Evolutionary conservation across 2,888 invertebrate genomes (phyloP), one percentile per base, ranked within the genome.

Genomic region (Megalurothrips usitatus): DNA sequence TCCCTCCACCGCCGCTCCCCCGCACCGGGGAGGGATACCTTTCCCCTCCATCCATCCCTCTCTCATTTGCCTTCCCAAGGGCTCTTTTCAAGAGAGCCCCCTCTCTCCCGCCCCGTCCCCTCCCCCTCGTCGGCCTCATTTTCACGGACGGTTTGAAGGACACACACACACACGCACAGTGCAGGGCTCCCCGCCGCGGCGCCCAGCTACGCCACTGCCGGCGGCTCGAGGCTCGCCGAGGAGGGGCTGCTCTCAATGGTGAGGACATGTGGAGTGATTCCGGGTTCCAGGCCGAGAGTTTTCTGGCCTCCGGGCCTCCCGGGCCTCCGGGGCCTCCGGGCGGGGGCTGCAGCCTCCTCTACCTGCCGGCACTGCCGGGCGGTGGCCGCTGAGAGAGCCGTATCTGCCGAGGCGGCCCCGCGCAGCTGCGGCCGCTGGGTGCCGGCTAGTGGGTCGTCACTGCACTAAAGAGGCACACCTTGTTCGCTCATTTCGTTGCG

Each of bases 221-320:
- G 68, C 68, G 9, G n/a, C 23, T 19, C 10, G 52, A 52, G 52
- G 52, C 52, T 2, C 52, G 52, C 52, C 12, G 58, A 17, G 19
- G 6, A 6, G 58, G 58, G 19, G 19, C 17, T 19, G 19, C 17
- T 19, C 26, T 26, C 68, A 75, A 75, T 75, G 68, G 26, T 75
- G 68, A 26, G 68, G 26, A 75, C 4, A 75, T 23, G 68, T 75
- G 26, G 68, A 75, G 68, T 75, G 68, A 75, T 75, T 75, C 68
- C 68, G 68, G 68, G 26, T 75, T 26, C 68, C 26, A 23, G 4
- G n/a, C 68, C 11, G 23, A 12, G 68, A 26, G 68, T 26, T 58
- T 17, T 19, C 17, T 12, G 14, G 19, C 58, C 0, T 58, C 52
- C 52, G 17, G 52, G 52, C 52, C 52, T 1, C 17, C 52, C 49